Conservation (phyloP, 1,140 invertebrate species). For the Aphelinus atriplicis region DNA sequence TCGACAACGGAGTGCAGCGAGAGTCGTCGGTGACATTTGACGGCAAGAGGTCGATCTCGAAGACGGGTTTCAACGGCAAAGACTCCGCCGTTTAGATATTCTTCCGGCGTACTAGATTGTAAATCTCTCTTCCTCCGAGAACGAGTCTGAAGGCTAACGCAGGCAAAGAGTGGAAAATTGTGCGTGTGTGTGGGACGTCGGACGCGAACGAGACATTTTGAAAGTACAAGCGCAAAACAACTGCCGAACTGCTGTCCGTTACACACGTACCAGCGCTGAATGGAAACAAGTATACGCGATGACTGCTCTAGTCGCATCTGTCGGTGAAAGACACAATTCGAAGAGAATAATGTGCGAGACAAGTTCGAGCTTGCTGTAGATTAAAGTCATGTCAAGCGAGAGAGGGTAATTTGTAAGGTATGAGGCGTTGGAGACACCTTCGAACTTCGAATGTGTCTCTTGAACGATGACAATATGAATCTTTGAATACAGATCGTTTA, state of each 20-base stretch:
- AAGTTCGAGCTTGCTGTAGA: constrained; percentile 9
- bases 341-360: background rate
- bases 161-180: no score
- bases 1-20: constrained; percentile 74
- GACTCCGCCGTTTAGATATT: constrained; percentile 83
- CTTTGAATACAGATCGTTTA: background rate
- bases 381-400: background rate
- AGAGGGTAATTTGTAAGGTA: background rate
- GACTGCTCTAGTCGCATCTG: no score
- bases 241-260: no score
- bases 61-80: constrained; percentile 84
- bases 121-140: constrained; percentile 50
- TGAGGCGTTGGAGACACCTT: background rate
- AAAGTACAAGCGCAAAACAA: no score
- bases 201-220: no score
- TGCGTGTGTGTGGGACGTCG: no score
- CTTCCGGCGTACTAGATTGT: constrained; percentile 68
- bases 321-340: no score
- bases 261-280: no score
- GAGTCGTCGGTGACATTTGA: constrained; percentile 84
- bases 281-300: no score
- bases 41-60: constrained; percentile 80
- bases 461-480: constrained; percentile 39
- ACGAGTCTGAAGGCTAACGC: constrained; percentile 19
- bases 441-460: background rate